A percentile compares a stretch with the other conserved stretches of the same genome.
Evolutionary conservation across 2,113 vertebrate species (phyloP).

Genomic region (Brachypteracias leptosomus): DNA sequence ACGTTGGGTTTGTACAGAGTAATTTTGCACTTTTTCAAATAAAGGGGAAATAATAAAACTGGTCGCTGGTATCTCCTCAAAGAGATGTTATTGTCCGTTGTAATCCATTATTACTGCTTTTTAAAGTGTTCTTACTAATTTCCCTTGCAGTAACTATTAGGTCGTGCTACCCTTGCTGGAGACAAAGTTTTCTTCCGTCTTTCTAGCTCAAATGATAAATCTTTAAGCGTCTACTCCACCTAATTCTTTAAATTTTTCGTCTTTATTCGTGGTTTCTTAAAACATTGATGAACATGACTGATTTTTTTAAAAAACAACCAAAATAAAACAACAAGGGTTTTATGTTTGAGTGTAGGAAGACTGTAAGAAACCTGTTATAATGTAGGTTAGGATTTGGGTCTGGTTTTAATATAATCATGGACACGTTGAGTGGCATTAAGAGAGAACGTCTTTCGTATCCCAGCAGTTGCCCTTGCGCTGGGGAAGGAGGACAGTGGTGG

Average conservation of each 20-base stretch:
- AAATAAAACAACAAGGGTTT: too few relatives aligned
- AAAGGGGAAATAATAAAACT: slow-evolving; percentile 45
- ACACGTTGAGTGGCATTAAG: fast-evolving
- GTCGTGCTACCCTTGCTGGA: neutral
- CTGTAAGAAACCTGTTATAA: fast-evolving
- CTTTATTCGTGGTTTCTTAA: neutral
- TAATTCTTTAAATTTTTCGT: neutral
- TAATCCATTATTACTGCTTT: neutral
- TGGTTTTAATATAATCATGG: neutral
- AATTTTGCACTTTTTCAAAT: slow-evolving; percentile 65
- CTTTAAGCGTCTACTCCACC: fast-evolving
- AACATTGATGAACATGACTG: too few relatives aligned
- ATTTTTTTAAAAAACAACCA: too few relatives aligned
- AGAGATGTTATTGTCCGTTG: neutral
- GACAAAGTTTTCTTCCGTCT: fast-evolving
- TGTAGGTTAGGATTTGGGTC: fast-evolving
- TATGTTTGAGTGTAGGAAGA: fast-evolving
- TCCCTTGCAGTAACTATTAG: neutral
- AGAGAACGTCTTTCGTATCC: fast-evolving
- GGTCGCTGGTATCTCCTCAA: neutral
- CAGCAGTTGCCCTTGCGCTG: fast-evolving
- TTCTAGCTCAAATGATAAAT: neutral
- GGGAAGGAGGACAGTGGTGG: fast-evolving
- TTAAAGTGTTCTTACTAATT: neutral
- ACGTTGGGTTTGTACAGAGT: slow-evolving; percentile 29